Percentiles rank a stretch among this genome's conserved stretches.
These are phyloP conservation scores for human (Homo sapiens) DNA, from an alignment of 2,113 vertebrate genomes.

Conservation along the genomic window DNA sequence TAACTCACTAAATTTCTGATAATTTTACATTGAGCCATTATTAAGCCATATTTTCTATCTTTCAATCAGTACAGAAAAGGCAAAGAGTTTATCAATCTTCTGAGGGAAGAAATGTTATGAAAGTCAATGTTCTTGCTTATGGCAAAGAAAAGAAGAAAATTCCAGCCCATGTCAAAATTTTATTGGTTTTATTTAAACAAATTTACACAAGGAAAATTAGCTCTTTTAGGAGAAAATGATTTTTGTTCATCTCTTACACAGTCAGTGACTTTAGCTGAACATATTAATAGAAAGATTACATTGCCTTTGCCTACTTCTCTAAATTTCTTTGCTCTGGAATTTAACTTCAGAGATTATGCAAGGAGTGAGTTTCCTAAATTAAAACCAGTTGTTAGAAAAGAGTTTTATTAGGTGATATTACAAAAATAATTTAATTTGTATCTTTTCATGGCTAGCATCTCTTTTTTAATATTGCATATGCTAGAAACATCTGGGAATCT, in stretches of 20 bases:
- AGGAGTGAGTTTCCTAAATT: conserved; percentile 22
- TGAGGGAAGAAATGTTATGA: not conserved
- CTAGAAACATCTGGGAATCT: conserved; percentile 14
- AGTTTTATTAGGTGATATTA: not conserved
- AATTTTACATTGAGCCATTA: not conserved
- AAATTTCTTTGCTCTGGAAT: not conserved
- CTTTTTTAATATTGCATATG: not conserved
- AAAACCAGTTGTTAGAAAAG: not conserved
- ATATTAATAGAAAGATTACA: not conserved
- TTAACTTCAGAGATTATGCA: conserved; percentile 10
- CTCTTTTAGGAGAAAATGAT: conserved; percentile 23
- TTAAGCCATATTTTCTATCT: conserved; percentile 2
- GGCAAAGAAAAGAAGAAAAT: not conserved
- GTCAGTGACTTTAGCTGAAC: not conserved
- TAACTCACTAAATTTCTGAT: not conserved
- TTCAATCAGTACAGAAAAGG: not conserved
- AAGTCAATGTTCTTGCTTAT: not conserved
- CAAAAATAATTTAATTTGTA: not conserved
- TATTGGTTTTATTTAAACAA: conserved; percentile 53
- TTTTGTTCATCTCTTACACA: not conserved
- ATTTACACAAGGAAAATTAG: conserved; percentile 43
- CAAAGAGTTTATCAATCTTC: not conserved
- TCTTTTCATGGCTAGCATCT: not conserved
- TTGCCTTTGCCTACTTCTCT: not conserved
- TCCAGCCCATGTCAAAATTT: not conserved